Base-by-base conservation (phyloP, 2,797 vertebrate species). In the Oceanodroma leucorhoa region DNA sequence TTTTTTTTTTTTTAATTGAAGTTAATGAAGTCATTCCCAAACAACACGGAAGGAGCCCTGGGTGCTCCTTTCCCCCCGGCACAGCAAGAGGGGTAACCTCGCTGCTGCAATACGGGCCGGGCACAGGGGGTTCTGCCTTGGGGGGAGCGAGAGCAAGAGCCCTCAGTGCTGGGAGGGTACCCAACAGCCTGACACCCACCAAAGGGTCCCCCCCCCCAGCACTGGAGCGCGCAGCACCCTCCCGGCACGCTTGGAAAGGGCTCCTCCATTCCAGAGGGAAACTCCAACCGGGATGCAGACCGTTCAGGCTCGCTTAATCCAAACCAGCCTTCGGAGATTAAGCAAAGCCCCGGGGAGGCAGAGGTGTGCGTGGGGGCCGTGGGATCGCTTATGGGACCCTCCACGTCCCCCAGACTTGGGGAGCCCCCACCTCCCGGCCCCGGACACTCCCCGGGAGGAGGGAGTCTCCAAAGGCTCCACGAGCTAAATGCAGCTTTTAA, bases 11-110 rank as follows among this genome's bases (percentile, higher is more conserved):
- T 89, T 94, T 58, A 84, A 91, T 93, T 94, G 62, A 60, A 87
- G 60, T 92, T 95, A 93, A 95, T 70, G 89, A 96, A 95, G 81
- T 46, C 92, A 75, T 83, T 92, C 91, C 83, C 54, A 16, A 90
- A 34, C 2, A 4, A 61, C 71, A 66, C 0, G 0, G 64, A 38
- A 38, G 54, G 48, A 86, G 73, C 83, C 27, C 71, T 10, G 75
- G 83, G 67, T 85, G 91, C 91, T 78, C 41, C 79, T 60, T 48
- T 22, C 43, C 86, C 40, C 32, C 21, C 1, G 5, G 87, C 55
- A 24, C n/a, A 26, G 66, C 45, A 15, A 17, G 61, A 38, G 24
- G 29, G n/a, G 53, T 5, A 62, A 78, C 2, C 4, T 13, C 19
- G 5, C 26, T 0, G 1, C 62, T 7, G 58, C 58, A 24, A 40